phyloP scores from a whole-genome alignment of 1,140 invertebrate genomes.

The Pseudobourletiella spinata region DNA sequence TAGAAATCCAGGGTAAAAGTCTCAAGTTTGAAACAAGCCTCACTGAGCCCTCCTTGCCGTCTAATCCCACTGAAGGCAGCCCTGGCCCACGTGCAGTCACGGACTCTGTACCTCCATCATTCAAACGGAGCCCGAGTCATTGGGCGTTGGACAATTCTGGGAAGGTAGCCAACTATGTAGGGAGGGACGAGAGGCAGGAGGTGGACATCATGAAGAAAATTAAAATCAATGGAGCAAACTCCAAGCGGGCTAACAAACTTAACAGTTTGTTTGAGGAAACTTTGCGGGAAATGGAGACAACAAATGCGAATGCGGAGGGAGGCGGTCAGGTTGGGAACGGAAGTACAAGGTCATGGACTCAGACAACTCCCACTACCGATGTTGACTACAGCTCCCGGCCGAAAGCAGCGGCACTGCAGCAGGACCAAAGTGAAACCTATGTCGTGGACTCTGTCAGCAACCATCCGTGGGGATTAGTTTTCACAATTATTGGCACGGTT shows the following conservation, averaged over 20 bases:
- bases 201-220: not conserved
- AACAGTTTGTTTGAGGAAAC: not conserved
- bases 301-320: too few species aligned
- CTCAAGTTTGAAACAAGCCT: not conserved
- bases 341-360: too few species aligned
- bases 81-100: too few species aligned
- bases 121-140: not conserved
- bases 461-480: constrained; percentile 79
- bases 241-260: not conserved
- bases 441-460: not conserved
- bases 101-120: not conserved
- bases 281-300: not conserved
- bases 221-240: not conserved
- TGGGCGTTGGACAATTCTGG: not conserved
- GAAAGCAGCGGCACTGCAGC: too few species aligned
- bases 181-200: not conserved
- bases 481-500: constrained; percentile 87
- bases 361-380: not conserved
- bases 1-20: not conserved
- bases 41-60: not conserved
- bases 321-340: too few species aligned
- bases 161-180: not conserved
- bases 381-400: not conserved
- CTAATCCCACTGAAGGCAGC: not conserved
- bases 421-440: not conserved